Evolutionary conservation across 2,888 invertebrate genomes (phyloP).

Genomic region (Ophion ellenae): DNA sequence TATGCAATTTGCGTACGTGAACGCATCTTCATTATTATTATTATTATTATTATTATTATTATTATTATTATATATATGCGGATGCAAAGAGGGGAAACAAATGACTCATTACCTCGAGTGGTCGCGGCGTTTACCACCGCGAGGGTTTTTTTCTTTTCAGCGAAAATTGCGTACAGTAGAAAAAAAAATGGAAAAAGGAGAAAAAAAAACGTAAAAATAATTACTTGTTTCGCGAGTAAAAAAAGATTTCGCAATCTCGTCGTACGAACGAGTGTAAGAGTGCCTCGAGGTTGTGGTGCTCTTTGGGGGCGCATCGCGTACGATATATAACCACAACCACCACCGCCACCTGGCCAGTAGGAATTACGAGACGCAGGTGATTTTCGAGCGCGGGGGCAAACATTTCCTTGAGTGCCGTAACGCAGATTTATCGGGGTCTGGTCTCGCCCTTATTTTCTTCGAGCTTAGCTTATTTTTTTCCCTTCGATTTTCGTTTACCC

Average conservation of each 20-base stretch:
- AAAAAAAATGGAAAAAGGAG: background rate
- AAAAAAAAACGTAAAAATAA: background rate
- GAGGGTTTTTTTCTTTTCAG: background rate
- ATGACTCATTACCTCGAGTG: constrained; percentile 25
- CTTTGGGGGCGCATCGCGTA: background rate
- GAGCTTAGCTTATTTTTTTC: background rate
- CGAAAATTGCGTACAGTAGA: background rate
- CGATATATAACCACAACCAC: background rate
- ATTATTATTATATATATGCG: no score
- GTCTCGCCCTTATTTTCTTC: background rate
- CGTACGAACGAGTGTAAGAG: background rate
- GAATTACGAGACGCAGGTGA: constrained; percentile 54
- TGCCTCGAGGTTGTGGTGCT: background rate
- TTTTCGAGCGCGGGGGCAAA: constrained; percentile 40
- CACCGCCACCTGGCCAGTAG: constrained; percentile 53
- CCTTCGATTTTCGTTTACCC: background rate
- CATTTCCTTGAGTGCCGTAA: constrained; percentile 3
- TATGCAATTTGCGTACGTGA: constrained; percentile 14
- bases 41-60: background rate
- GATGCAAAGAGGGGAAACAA: constrained; percentile 4
- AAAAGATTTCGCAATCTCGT: background rate
- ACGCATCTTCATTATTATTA: background rate
- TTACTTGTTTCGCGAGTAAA: constrained; percentile 15
- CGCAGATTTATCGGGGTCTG: background rate
- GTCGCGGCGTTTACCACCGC: background rate